A percentile compares a stretch with the other conserved stretches of the same genome.
These are phyloP conservation scores for Cricetomys ansorgei DNA, from an alignment of 2,113 vertebrate genomes.

Conservation along the genomic window DNA sequence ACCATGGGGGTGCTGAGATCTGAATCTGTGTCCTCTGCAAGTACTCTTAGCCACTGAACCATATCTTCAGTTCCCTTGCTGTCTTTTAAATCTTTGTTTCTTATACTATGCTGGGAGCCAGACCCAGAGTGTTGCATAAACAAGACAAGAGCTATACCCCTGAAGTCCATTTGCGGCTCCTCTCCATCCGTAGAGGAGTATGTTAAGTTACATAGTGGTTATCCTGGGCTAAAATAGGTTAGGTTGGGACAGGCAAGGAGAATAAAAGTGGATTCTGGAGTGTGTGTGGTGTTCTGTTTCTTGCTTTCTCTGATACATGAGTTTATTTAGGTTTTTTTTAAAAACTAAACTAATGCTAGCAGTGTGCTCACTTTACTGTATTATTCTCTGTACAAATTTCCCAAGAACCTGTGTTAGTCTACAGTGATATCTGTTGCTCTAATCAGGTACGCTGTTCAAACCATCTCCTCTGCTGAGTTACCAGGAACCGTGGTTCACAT, in stretches of 20 bases:
- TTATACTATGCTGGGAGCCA: background rate
- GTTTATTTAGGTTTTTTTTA: background rate
- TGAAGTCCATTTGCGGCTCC: background rate
- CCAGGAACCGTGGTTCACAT: background rate
- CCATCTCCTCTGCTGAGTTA: background rate
- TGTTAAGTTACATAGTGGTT: background rate
- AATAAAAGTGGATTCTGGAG: background rate
- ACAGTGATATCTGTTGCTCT: background rate
- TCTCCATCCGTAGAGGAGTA: background rate
- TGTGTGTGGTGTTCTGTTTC: background rate
- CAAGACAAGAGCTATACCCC: background rate
- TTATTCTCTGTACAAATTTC: background rate
- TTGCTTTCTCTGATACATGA: background rate
- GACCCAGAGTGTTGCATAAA: background rate
- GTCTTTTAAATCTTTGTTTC: background rate
- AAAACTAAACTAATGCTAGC: slow-evolving; percentile 19
- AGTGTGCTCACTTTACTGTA: background rate
- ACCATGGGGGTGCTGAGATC: background rate
- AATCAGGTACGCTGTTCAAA: background rate
- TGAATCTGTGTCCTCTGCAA: background rate
- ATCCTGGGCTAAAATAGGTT: background rate
- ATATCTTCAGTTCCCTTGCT: background rate
- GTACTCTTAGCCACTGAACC: background rate
- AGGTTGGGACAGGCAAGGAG: background rate
- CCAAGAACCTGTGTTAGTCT: background rate